Base-by-base conservation (phyloP, 2,888 invertebrate species). In the Drosophila barbarae region DNA sequence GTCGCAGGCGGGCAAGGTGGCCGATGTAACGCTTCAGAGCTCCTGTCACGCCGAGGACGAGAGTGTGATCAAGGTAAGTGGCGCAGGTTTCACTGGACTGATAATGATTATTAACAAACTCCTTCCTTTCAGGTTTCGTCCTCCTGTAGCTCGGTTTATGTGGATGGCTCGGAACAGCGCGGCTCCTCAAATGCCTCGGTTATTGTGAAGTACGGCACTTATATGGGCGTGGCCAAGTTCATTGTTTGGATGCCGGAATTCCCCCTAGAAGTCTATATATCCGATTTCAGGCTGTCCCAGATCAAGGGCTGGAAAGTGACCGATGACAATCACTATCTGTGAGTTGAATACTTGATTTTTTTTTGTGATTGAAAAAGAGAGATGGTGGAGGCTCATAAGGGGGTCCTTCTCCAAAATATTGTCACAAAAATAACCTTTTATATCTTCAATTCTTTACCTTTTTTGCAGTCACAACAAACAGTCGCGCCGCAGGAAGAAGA, bases 181-280 rank as follows among this genome's bases (percentile, higher is more conserved):
- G 98, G 98, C 15, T 97, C 97, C 0, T 95, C 96, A 38, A 98
- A 98, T 87, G 98, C 97, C 2, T 96, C 97, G 0, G 95, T 98
- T 34, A 93, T 97, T 54, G 97, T 98, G 53, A 96, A 96, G 89
- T 96, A 96, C 86, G 98, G 96, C 30, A 96, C 96, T 2, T 96
- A 96, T 89, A 95, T 95, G 26, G 97, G 97, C 13, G 90, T 95
- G 69, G 96, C 97, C 3, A 93, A 94, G 67, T 96, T 98, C 88
- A 95, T 95, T 18, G 98, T 98, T 2, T 98, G 98, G 98, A 96
- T 97, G 94, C 98, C 98, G 0, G 97, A 98, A 88, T 94, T 97
- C 85, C 96, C 97, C 0, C 91, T 98, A 60, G 96, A 97, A 87
- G 94, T 98, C 32, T 94, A 95, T 77, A 94, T 98, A 5, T 93